A percentile compares a stretch with the other conserved stretches of the same genome.
These are phyloP conservation scores for Tineola bisselliella DNA, from an alignment of 2,888 invertebrate genomes.

Conservation along the genomic window DNA sequence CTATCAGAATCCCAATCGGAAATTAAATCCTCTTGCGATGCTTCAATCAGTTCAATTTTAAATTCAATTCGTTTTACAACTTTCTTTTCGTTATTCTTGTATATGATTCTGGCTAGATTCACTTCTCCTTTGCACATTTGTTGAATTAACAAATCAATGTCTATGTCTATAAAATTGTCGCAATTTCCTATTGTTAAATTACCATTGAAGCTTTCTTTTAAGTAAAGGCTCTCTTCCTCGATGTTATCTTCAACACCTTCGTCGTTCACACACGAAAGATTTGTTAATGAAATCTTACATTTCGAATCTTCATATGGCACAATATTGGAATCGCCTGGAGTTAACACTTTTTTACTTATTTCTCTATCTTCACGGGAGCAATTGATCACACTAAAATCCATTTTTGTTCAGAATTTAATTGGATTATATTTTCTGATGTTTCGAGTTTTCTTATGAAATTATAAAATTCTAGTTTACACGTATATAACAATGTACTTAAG, in stretches of 20 bases:
- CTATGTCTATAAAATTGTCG: conserved; percentile 56
- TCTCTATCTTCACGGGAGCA: conserved; percentile 42
- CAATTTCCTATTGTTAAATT: conserved; percentile 46
- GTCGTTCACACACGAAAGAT: conserved; percentile 34
- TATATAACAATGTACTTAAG: no score
- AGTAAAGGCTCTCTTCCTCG: conserved; percentile 32
- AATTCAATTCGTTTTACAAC: conserved; percentile 43
- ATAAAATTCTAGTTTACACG: no score
- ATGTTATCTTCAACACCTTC: conserved; percentile 32
- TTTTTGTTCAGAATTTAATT: neutral
- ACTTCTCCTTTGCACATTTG: conserved; percentile 63
- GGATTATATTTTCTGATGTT: neutral
- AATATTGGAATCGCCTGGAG: conserved; percentile 44
- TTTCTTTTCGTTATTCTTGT: conserved; percentile 34
- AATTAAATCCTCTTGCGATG: conserved; percentile 55
- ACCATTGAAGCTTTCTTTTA: neutral
- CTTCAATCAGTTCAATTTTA: conserved; percentile 45
- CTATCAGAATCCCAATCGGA: conserved; percentile 68
- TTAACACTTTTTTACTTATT: conserved; percentile 42
- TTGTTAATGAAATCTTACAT: conserved; percentile 42
- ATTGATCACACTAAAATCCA: conserved; percentile 29
- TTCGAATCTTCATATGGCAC: conserved; percentile 57
- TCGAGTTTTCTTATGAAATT: neutral
- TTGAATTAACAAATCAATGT: conserved; percentile 61
- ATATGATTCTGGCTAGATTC: conserved; percentile 42